A percentile compares a stretch with the other conserved stretches of the same genome.
These are phyloP conservation scores for Dasysyrphus tricinctus DNA, from an alignment of 2,888 invertebrate genomes.

Conservation along the genomic window DNA sequence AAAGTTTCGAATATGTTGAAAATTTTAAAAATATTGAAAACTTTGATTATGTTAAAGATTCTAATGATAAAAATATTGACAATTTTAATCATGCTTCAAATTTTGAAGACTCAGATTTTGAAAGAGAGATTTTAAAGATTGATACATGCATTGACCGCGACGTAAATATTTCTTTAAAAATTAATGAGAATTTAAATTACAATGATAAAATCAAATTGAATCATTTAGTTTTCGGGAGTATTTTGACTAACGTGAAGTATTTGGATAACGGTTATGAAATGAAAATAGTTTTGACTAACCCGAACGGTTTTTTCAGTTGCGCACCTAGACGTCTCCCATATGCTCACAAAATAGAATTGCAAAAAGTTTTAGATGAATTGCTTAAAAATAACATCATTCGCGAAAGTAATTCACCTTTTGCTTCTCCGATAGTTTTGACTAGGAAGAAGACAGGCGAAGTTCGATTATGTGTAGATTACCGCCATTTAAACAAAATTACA, in stretches of 20 bases:
- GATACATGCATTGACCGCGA: not conserved
- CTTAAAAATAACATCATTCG: not conserved
- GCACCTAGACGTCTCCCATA: too few relatives aligned
- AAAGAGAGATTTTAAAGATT: too few relatives aligned
- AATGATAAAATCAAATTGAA: not conserved
- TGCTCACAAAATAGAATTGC: too few relatives aligned
- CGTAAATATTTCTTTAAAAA: not conserved
- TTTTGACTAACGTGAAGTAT: not conserved
- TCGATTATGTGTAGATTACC: not conserved
- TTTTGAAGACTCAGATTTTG: too few relatives aligned
- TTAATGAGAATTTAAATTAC: constrained; percentile 11
- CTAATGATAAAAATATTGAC: too few relatives aligned
- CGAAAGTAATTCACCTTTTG: not conserved
- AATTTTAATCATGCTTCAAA: too few relatives aligned
- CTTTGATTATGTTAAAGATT: too few relatives aligned
- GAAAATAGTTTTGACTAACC: constrained; percentile 1
- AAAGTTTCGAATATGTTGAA: too few relatives aligned
- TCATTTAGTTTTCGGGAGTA: not conserved
- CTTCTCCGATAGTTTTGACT: not conserved
- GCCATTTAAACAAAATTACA: not conserved
- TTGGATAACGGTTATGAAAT: constrained; percentile 2
- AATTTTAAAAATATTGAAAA: too few relatives aligned
- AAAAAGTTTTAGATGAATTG: too few relatives aligned
- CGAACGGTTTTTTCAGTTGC: not conserved
- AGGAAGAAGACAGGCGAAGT: too few relatives aligned